phyloP scores from a whole-genome alignment of 2,113 vertebrate genomes.

The Mormyrus lacerda region DNA sequence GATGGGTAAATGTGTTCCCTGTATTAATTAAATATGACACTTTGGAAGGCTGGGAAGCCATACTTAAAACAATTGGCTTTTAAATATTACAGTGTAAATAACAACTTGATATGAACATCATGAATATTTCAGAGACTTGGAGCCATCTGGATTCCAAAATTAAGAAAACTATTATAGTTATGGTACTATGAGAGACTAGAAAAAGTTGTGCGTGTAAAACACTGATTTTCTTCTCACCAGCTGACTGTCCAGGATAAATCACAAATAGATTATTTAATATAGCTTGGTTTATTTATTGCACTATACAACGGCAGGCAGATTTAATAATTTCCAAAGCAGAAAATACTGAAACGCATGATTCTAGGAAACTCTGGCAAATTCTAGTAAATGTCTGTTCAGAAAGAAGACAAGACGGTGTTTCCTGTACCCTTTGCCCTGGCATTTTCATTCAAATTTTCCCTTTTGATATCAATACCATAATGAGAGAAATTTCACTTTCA shows the following conservation, averaged over 20 bases:
- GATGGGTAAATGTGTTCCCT: slow-evolving; percentile 67
- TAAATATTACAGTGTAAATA: neutral
- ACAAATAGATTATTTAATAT: neutral
- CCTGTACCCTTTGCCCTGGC: neutral
- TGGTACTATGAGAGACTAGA: neutral
- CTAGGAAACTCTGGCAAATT: neutral
- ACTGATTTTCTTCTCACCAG: neutral
- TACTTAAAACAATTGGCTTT: slow-evolving; percentile 22
- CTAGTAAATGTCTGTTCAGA: neutral
- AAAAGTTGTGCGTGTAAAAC: neutral
- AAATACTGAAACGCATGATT: neutral
- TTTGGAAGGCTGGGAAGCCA: slow-evolving; percentile 43
- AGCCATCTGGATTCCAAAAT: slow-evolving; percentile 8
- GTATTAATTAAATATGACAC: slow-evolving; percentile 76
- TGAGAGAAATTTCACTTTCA: neutral
- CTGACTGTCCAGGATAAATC: neutral
- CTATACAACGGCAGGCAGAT: neutral
- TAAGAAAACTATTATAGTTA: neutral
- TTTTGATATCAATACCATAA: neutral
- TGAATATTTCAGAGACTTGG: neutral
- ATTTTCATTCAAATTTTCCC: neutral
- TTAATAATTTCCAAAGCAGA: neutral
- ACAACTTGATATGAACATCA: slow-evolving; percentile 1
- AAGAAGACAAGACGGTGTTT: neutral
- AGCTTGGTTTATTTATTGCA: neutral